Conservation (phyloP, 2,113 vertebrate species). For the Chinchilla lanigera region DNA sequence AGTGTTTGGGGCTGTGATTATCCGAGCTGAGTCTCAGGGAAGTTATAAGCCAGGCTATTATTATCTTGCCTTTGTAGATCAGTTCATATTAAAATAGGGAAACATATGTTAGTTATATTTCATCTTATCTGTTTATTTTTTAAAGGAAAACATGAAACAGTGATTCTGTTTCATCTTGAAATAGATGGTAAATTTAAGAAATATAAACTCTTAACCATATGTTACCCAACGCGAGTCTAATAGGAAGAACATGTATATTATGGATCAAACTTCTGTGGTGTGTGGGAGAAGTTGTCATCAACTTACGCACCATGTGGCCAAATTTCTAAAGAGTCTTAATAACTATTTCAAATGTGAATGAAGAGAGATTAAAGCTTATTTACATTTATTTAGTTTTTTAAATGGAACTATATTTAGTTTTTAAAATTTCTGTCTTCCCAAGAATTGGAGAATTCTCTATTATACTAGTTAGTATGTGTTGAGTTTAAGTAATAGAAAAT, state of each 20-base stretch:
- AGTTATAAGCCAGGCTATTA: neutral
- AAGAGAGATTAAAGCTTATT: constrained; percentile 5
- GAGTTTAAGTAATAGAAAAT: constrained; percentile 44
- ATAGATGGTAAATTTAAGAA: constrained; percentile 49
- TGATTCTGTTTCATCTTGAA: constrained; percentile 58
- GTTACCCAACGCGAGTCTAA: constrained; percentile 16
- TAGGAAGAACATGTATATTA: constrained; percentile 54
- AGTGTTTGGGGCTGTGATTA: neutral
- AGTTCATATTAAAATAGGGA: neutral
- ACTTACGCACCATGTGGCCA: constrained; percentile 45
- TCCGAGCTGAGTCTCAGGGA: neutral
- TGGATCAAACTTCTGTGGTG: constrained; percentile 33
- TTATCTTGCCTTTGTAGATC: neutral
- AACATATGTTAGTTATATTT: constrained; percentile 50
- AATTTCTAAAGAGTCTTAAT: constrained; percentile 69
- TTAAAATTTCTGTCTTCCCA: neutral
- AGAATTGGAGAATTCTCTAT: neutral
- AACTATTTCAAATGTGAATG: constrained; percentile 68
- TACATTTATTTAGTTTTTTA: constrained; percentile 52
- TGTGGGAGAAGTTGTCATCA: constrained; percentile 77
- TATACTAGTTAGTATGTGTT: constrained; percentile 13
- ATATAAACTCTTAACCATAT: constrained; percentile 60
- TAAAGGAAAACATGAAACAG: neutral
- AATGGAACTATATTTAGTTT: constrained; percentile 47
- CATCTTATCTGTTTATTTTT: constrained; percentile 45